These are phyloP conservation scores for Phlogophora meticulosa DNA, from an alignment of 2,888 invertebrate species.

Conservation along the genomic window DNA sequence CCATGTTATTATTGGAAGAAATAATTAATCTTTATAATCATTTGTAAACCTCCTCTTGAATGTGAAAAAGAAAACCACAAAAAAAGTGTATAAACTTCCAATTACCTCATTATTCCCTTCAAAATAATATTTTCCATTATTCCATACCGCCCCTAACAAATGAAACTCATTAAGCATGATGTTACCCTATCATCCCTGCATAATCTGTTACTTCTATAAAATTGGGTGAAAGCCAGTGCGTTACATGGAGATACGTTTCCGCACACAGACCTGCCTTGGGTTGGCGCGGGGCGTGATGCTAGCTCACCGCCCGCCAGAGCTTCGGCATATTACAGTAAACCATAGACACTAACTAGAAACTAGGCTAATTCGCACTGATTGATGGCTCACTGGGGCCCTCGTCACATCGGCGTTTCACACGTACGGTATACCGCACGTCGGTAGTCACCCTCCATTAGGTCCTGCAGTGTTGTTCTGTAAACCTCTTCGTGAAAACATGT, in stretches of 20 bases:
- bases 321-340: conserved; percentile 86
- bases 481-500: too few relatives aligned
- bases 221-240: conserved; percentile 55
- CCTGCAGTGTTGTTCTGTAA: too few relatives aligned
- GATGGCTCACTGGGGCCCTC: conserved; percentile 28
- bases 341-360: conserved; percentile 67
- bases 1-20: conserved; percentile 1
- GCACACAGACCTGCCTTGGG: conserved; percentile 88
- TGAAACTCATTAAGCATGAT: conserved; percentile 24
- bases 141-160: conserved; percentile 23
- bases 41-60: background rate
- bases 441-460: too few relatives aligned
- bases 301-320: conserved; percentile 85
- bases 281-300: conserved; percentile 87
- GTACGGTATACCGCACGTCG: too few relatives aligned
- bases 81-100: background rate
- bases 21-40: background rate
- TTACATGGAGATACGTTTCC: conserved; percentile 78
- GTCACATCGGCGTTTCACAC: conserved; percentile 1
- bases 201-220: conserved; percentile 33
- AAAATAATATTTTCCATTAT: conserved; percentile 1
- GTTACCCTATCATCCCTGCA: conserved; percentile 10
- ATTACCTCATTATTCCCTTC: conserved; percentile 3
- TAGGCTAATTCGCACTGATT: conserved; percentile 63
- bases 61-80: background rate